These are phyloP conservation scores for Coelopa frigida DNA, from an alignment of 1,140 invertebrate genomes.

Conservation along the genomic window DNA sequence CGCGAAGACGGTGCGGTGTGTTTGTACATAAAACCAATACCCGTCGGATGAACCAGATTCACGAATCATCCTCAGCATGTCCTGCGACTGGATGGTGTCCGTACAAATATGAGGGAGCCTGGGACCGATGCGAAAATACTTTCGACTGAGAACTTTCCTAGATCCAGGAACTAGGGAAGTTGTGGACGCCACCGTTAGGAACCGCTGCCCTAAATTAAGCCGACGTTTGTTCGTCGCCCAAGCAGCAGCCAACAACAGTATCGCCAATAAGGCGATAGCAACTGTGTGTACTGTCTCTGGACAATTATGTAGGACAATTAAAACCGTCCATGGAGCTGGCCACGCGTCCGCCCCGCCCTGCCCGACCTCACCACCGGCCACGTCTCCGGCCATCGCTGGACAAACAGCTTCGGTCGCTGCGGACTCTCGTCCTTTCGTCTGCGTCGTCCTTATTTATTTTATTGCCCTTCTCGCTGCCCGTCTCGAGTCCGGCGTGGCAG, in stretches of 20 bases:
- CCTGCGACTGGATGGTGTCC: too few relatives aligned
- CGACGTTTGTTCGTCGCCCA: not conserved
- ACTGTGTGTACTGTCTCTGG: not conserved
- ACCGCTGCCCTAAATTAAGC: not conserved
- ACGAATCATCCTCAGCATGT: too few relatives aligned
- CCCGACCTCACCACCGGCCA: not conserved
- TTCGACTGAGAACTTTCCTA: not conserved
- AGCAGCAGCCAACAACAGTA: not conserved
- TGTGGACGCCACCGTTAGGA: not conserved
- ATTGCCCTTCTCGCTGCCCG: not conserved
- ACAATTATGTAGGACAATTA: constrained; percentile 9
- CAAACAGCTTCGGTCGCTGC: too few relatives aligned
- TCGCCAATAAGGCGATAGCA: not conserved
- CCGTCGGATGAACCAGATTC: too few relatives aligned
- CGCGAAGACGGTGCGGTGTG: not conserved
- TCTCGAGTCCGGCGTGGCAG: not conserved
- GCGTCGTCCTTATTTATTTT: not conserved
- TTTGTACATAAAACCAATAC: too few relatives aligned
- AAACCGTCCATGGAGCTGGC: not conserved
- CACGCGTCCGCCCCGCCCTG: not conserved
- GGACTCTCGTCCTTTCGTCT: too few relatives aligned
- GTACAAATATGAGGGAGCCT: too few relatives aligned
- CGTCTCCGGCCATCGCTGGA: not conserved
- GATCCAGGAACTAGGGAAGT: not conserved
- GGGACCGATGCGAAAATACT: too few relatives aligned